Evolutionary conservation across 1,140 invertebrate species (phyloP).

Genomic region (Ceratitis capitata): DNA sequence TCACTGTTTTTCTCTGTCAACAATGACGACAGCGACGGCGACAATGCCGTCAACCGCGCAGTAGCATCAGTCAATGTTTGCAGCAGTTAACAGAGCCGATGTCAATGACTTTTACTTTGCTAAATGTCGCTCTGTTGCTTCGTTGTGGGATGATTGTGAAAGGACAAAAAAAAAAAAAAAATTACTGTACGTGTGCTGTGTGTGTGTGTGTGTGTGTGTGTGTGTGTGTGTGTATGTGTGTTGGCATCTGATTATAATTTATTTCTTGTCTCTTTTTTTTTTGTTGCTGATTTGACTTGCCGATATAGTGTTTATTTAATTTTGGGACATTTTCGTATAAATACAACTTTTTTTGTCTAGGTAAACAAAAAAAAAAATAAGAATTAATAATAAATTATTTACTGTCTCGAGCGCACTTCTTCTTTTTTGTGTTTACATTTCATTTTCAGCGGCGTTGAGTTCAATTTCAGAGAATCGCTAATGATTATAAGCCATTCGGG

Average conservation of each 20-base stretch:
- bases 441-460: background rate
- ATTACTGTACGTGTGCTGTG: too few relatives aligned
- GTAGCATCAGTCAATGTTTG: background rate
- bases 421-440: background rate
- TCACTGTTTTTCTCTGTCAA: background rate
- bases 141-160: background rate
- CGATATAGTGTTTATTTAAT: background rate
- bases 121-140: background rate
- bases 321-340: too few relatives aligned
- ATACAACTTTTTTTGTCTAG: too few relatives aligned
- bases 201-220: too few relatives aligned
- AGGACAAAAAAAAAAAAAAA: too few relatives aligned
- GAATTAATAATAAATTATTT: background rate
- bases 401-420: background rate
- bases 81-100: background rate
- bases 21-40: background rate
- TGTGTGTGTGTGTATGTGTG: too few relatives aligned
- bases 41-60: too few relatives aligned
- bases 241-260: background rate
- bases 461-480: background rate
- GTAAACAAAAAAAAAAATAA: too few relatives aligned
- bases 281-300: background rate
- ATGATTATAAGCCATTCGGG: background rate
- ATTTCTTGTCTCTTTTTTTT: background rate
- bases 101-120: conserved; percentile 26